Conservation (phyloP, 2,888 invertebrate species). For the Rhagophthalmus giganteus region DNA sequence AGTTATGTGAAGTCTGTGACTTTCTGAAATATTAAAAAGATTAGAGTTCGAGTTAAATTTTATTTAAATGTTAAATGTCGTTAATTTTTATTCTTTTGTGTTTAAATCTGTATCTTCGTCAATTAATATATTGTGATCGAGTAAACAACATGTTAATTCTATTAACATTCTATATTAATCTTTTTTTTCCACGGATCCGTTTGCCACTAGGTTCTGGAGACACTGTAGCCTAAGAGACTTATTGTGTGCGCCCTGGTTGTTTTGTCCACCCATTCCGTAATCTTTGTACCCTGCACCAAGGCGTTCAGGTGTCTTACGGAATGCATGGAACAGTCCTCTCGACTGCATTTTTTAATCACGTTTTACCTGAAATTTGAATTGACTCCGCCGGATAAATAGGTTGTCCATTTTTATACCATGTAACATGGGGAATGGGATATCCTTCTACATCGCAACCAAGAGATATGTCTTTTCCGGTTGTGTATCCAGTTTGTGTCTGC, state of each 20-base stretch:
- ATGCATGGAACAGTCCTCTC: neutral
- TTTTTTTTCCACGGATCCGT: too few species aligned
- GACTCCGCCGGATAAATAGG: constrained; percentile 61
- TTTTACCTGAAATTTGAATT: constrained; percentile 67
- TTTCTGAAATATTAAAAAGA: constrained; percentile 55
- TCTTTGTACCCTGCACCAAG: neutral
- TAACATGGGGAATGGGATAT: constrained; percentile 73
- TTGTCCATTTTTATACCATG: constrained; percentile 79
- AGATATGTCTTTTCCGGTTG: constrained; percentile 68
- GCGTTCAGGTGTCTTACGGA: too few species aligned
- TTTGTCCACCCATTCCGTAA: too few species aligned
- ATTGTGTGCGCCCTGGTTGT: too few species aligned
- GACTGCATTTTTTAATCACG: neutral
- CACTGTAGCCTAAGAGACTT: too few species aligned
- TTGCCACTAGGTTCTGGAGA: too few species aligned
- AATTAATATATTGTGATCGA: too few species aligned
- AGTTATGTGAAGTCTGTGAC: constrained; percentile 70
- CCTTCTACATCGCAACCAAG: constrained; percentile 78
- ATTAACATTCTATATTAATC: too few species aligned
- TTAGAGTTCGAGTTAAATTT: too few species aligned
- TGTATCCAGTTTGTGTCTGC: constrained; percentile 61
- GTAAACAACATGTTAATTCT: too few species aligned
- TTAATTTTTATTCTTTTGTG: neutral
- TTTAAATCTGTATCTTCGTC: too few species aligned
- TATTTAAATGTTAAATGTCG: too few species aligned